These are phyloP conservation scores for Hydropsyche tenuis DNA, from an alignment of 1,140 invertebrate genomes.

Conservation along the genomic window DNA sequence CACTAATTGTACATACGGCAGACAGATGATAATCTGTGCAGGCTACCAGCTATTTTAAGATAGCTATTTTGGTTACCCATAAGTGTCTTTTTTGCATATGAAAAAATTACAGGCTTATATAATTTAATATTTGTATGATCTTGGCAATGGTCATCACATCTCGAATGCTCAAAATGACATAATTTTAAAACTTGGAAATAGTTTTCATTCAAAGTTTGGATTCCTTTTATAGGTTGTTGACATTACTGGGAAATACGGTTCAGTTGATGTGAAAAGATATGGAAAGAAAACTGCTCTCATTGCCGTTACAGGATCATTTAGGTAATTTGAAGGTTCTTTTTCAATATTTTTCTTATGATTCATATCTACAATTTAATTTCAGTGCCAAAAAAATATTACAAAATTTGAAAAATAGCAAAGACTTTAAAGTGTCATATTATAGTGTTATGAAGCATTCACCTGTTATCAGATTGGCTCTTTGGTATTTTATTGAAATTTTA, in stretches of 20 bases:
- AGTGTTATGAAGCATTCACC: conserved; percentile 60
- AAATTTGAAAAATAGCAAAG: conserved; percentile 57
- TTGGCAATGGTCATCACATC: background rate
- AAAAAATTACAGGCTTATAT: conserved; percentile 9
- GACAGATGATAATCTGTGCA: conserved; percentile 41
- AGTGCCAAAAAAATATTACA: conserved; percentile 63
- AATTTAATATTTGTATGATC: background rate
- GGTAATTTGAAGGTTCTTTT: conserved; percentile 50
- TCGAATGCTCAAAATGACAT: conserved; percentile 16
- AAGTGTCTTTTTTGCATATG: conserved; percentile 33
- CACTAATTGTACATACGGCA: conserved; percentile 41
- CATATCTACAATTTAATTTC: conserved; percentile 51
- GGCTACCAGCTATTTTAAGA: conserved; percentile 32
- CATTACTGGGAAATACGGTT: conserved; percentile 53
- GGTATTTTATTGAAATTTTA: conserved; percentile 54
- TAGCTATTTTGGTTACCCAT: conserved; percentile 28
- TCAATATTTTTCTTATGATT: background rate
- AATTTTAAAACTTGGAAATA: conserved; percentile 20
- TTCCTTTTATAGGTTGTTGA: conserved; percentile 53
- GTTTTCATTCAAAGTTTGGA: too few relatives aligned
- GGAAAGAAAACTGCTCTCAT: conserved; percentile 54
- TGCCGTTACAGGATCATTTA: conserved; percentile 52
- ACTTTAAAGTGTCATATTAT: conserved; percentile 60
- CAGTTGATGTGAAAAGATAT: conserved; percentile 56
- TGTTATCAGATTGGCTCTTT: conserved; percentile 54